Conservation (phyloP, 30 jellyfish, hydroid and myxozoan species). For the Phacellophora camtschatica region DNA sequence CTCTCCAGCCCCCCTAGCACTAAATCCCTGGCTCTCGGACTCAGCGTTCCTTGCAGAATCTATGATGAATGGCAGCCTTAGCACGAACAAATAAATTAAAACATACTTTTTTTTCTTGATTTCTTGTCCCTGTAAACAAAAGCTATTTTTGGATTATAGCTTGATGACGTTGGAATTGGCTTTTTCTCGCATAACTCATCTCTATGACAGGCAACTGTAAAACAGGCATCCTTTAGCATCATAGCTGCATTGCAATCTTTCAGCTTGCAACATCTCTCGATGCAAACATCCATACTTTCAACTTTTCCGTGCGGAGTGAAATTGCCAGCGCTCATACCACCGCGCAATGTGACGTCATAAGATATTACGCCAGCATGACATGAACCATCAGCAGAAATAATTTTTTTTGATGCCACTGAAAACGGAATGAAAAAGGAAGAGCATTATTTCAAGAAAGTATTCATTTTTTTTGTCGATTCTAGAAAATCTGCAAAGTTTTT, state of each 20-base stretch:
- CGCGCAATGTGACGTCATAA: constrained; percentile 91
- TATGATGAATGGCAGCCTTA: too few relatives aligned
- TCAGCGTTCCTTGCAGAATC: too few relatives aligned
- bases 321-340: constrained; percentile 94
- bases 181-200: constrained; percentile 93
- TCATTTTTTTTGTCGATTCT: too few relatives aligned
- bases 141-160: constrained; percentile 86
- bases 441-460: too few relatives aligned
- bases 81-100: background rate
- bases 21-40: too few relatives aligned
- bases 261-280: constrained; percentile 74
- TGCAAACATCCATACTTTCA: constrained; percentile 90
- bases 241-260: constrained; percentile 90
- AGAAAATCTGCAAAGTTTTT: too few relatives aligned
- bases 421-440: background rate
- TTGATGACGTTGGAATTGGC: constrained; percentile 88
- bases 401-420: constrained; percentile 55
- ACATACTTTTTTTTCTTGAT: constrained; percentile 43
- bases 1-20: too few relatives aligned
- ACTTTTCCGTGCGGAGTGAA: constrained; percentile 98
- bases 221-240: constrained; percentile 96
- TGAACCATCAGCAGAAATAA: constrained; percentile 77
- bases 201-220: constrained; percentile 83
- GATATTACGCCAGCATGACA: constrained; percentile 96
- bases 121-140: constrained; percentile 78